These are phyloP conservation scores for Mirza zaza DNA, from an alignment of 2,113 vertebrate species.

Conservation along the genomic window DNA sequence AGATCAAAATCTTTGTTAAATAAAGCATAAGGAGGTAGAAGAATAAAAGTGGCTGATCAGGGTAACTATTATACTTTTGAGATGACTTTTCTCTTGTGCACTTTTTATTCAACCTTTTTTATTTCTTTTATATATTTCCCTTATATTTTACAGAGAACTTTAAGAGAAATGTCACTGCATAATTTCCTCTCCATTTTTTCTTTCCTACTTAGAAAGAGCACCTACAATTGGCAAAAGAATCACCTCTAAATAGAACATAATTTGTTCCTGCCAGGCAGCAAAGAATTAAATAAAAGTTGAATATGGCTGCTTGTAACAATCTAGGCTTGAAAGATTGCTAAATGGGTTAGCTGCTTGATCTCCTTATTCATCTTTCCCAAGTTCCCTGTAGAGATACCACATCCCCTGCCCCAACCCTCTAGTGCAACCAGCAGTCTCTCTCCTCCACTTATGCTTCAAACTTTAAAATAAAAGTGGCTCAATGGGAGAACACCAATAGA, in stretches of 20 bases:
- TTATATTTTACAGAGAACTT: constrained; percentile 60
- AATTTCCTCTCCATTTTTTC: constrained; percentile 61
- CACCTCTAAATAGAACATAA: constrained; percentile 69
- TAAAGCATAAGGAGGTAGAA: background rate
- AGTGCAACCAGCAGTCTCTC: background rate
- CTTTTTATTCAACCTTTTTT: constrained; percentile 25
- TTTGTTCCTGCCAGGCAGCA: constrained; percentile 59
- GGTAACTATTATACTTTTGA: constrained; percentile 29
- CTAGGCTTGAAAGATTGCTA: constrained; percentile 20
- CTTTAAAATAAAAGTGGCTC: background rate
- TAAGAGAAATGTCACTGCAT: constrained; percentile 72
- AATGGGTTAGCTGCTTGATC: constrained; percentile 39
- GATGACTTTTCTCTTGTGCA: constrained; percentile 45
- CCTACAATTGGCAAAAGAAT: constrained; percentile 67
- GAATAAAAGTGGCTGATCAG: constrained; percentile 31
- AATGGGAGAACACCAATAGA: background rate
- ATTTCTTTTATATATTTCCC: constrained; percentile 44
- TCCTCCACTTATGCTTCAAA: background rate
- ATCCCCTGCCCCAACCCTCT: background rate
- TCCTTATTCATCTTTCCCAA: background rate
- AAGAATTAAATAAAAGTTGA: constrained; percentile 66
- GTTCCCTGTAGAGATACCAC: background rate
- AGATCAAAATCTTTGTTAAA: constrained; percentile 56
- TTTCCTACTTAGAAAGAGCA: constrained; percentile 57
- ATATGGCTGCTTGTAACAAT: constrained; percentile 22